phyloP scores from a whole-genome alignment of 2,797 vertebrate species.

The Lutjanus campechanus region DNA sequence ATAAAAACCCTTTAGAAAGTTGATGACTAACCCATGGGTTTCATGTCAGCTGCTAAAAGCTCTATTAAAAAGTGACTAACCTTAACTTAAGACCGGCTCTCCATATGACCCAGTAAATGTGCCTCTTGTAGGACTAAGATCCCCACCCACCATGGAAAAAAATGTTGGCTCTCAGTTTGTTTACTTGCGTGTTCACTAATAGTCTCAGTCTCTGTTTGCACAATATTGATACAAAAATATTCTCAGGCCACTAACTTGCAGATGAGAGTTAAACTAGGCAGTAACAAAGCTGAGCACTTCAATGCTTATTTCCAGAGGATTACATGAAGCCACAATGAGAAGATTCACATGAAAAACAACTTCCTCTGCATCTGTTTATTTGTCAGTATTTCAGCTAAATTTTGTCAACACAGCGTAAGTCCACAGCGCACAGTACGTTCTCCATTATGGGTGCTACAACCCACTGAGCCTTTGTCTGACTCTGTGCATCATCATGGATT shows the following conservation, averaged over 20 bases:
- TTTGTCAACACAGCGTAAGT: not conserved
- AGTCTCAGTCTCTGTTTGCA: not conserved
- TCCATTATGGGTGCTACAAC: slow-evolving; percentile 14
- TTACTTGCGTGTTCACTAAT: not conserved
- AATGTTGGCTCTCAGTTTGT: not conserved
- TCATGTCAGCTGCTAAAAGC: not conserved
- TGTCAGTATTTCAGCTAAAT: slow-evolving; percentile 8
- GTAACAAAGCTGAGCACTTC: not conserved
- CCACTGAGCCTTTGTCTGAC: slow-evolving; percentile 55
- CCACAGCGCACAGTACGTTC: not conserved
- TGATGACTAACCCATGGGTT: not conserved
- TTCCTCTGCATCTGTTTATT: slow-evolving; percentile 4
- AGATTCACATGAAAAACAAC: not conserved
- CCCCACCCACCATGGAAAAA: slow-evolving; percentile 6
- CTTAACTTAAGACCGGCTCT: not conserved
- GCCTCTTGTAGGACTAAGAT: slow-evolving; percentile 11
- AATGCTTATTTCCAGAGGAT: not conserved
- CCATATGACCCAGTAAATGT: slow-evolving; percentile 28
- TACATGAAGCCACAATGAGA: not conserved
- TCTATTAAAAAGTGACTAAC: not conserved
- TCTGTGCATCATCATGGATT: slow-evolving; percentile 24
- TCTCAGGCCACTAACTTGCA: not conserved
- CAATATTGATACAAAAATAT: slow-evolving; percentile 8
- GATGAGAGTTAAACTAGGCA: not conserved
- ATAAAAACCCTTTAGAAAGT: slow-evolving; percentile 3